Evolutionary conservation across 2,888 invertebrate species (phyloP), one percentile per base, ranked within the genome.

Genomic region (Cetonia aurata): DNA sequence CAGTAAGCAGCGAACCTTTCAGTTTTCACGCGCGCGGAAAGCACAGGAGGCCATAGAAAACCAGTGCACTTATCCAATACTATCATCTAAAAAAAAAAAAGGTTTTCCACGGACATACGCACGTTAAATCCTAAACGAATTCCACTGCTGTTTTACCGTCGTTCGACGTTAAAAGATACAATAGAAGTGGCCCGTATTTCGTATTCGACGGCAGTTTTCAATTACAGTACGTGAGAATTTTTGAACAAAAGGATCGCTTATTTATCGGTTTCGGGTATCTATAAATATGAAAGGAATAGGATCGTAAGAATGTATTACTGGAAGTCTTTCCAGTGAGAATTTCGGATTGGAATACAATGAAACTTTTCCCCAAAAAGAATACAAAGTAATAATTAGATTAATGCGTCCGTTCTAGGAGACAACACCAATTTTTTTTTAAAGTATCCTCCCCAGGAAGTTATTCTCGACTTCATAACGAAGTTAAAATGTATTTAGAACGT

Each of bases 221-320:
- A 46, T 46, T 46, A 46, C 46, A 46, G 15, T 46, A 46, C 46
- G 46, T 46, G 46, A 46, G 46, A 46, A 46, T 46, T 46, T 46
- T 46, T 46, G 46, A 46, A 12, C 46, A 46, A 12, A 46, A 46
- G 46, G 15, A 13, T 46, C 13, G n/a, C 15, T 46, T 46, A 46
- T 46, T 46, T 46, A 46, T 46, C n/a, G 46, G 15, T 46, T 46
- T 46, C n/a, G 25, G 25, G 25, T 46, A 46, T 46, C 46, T 6
- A 6, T 46, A 46, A 10, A 6, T 46, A 15, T 46, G 12, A 12
- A 46, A 46, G 15, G n/a, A 10, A 13, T 6, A 15, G n/a, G 12
- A 15, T 12, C 12, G 15, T 13, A 46, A 46, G 19, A 31, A 53
- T 31, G 53, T 31, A 19, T 31, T 17, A 15, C 31, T 53, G 15